Percentiles rank a stretch among this genome's conserved stretches.
phyloP scores from a whole-genome alignment of 2,797 vertebrate species.

The Phalanger gymnotis region DNA sequence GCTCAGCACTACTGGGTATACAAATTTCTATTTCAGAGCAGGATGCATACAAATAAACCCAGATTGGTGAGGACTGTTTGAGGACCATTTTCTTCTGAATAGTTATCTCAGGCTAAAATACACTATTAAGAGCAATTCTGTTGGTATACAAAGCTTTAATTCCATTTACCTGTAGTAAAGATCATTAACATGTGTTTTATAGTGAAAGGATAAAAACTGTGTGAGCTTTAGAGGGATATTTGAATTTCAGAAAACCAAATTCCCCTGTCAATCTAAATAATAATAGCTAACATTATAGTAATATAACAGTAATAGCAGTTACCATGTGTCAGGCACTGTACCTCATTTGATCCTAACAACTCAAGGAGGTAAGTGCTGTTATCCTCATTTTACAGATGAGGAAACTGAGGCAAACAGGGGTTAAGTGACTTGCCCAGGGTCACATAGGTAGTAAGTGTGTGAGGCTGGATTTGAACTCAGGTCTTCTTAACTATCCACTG shows the following conservation, averaged over 20 bases:
- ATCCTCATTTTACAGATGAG: background rate
- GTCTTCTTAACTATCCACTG: background rate
- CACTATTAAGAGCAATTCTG: background rate
- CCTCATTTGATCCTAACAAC: background rate
- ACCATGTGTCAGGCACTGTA: background rate
- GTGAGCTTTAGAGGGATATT: background rate
- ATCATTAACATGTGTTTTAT: background rate
- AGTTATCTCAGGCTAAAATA: background rate
- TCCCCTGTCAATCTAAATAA: constrained; percentile 15
- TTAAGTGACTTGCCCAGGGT: background rate
- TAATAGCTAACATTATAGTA: background rate
- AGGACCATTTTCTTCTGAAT: constrained; percentile 17
- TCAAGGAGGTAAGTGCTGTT: background rate
- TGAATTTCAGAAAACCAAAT: constrained; percentile 36
- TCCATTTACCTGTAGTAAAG: background rate
- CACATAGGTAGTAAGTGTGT: background rate
- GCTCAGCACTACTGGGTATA: background rate
- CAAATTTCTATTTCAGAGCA: background rate
- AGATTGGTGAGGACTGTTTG: constrained; percentile 14
- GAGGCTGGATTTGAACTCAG: background rate
- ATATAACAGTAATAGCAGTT: background rate
- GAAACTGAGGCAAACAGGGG: background rate
- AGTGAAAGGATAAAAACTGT: constrained; percentile 40
- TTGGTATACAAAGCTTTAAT: constrained; percentile 53
- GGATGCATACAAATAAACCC: constrained; percentile 48